Evolutionary conservation across 2,888 invertebrate genomes (phyloP), one percentile per base, ranked within the genome.

Genomic region (Sphinx pinastri): DNA sequence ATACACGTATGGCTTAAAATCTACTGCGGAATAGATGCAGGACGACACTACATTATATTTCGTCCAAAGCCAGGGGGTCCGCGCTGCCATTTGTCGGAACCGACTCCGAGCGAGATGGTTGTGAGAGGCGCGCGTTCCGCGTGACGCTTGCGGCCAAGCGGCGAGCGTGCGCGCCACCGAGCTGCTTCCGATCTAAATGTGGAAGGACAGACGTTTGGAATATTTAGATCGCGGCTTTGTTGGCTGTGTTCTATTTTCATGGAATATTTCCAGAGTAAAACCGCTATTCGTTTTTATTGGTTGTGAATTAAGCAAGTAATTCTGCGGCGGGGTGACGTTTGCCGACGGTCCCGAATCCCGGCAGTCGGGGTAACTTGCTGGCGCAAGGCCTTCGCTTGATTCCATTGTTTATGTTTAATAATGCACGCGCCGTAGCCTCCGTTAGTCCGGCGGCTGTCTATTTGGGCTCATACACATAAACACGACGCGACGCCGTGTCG

Each of bases 191-290:
- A 54, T 67, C 67, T 67, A 67, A 67, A 67, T 31, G 67, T 67
- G 67, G 67, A 67, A 67, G 67, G 52, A 67, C 67, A 67, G 14
- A 67, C 52, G 52, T 54, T 67, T 67, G 67, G 13, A 52, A 67
- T 67, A 67, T 51, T 51, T 67, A 67, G 31, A 67, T 52, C 52
- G 67, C 52, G 11, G 51, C 67, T 31, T 51, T 67, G 67, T 67
- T 52, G n/a, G 67, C n/a, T 67, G 51, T 52, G 52, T 49, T 52
- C 67, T 67, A 67, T 67, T 67, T 67, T 31, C 67, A 67, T 67
- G 52, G 52, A 67, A 67, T 54, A 67, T 67, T 54, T 67, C n/a
- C 25, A n/a, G 16, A 55, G 55, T 19, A 55, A 55, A 19, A 19
- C 38, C 13, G 4, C 51, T 49, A 51, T 47, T 49, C 12, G 49